Conservation (phyloP, 2,113 vertebrate genomes). For the Bubo scandiacus region DNA sequence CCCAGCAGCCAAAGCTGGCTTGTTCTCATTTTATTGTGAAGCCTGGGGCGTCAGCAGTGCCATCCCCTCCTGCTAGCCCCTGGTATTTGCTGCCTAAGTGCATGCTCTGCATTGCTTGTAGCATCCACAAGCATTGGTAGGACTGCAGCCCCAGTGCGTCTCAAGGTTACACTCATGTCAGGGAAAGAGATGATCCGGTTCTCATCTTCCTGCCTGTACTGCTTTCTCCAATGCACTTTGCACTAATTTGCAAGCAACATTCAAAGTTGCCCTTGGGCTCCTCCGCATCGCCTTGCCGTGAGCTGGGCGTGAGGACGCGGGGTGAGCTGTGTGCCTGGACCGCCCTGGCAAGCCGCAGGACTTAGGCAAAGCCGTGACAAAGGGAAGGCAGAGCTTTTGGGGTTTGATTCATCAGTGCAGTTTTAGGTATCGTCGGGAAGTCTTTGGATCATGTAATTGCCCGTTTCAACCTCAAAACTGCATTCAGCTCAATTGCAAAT, state of each 20-base stretch:
- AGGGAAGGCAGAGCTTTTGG: background rate
- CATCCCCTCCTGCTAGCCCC: background rate
- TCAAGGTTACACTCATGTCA: background rate
- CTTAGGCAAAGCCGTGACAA: background rate
- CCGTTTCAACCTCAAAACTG: background rate
- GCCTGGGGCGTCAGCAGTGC: background rate
- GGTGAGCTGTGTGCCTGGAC: background rate
- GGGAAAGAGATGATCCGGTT: background rate
- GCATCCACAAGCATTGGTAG: rapidly evolving
- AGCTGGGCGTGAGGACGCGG: background rate
- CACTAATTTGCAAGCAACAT: rapidly evolving
- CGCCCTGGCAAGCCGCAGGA: background rate
- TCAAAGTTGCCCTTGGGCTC: background rate
- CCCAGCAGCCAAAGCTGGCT: background rate
- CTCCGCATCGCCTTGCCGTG: rapidly evolving
- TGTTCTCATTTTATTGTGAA: background rate
- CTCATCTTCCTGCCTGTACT: background rate
- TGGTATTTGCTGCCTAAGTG: background rate
- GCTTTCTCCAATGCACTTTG: background rate
- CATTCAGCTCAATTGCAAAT: background rate
- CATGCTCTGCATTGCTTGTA: background rate
- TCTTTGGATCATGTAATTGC: background rate
- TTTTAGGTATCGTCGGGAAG: background rate
- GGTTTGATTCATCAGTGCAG: background rate
- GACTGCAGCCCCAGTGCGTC: background rate